Percentiles rank a stretch among this genome's conserved stretches.
Evolutionary conservation across 2,888 invertebrate species (phyloP).

Genomic region (Thereva nobilitata): DNA sequence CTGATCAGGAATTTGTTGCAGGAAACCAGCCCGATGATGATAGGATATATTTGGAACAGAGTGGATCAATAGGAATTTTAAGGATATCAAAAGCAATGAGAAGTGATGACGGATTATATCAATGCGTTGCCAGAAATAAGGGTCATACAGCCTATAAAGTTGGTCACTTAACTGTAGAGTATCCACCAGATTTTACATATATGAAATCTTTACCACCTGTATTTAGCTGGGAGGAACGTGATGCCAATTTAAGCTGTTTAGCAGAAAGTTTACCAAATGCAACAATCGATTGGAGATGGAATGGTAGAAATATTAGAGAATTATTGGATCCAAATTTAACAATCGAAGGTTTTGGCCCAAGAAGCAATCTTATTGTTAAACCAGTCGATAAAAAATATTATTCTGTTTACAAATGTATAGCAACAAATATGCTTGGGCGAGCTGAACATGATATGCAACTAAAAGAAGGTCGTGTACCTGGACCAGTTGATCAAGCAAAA

Average conservation of each 20-base stretch:
- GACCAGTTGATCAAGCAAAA: constrained; percentile 66
- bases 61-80: constrained; percentile 69
- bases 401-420: constrained; percentile 79
- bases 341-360: constrained; percentile 70
- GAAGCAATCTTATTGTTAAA: constrained; percentile 71
- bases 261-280: constrained; percentile 91
- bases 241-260: constrained; percentile 83
- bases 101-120: constrained; percentile 85
- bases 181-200: constrained; percentile 77
- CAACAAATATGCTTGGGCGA: constrained; percentile 75
- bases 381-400: constrained; percentile 71
- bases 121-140: constrained; percentile 80
- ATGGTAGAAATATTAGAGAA: constrained; percentile 63
- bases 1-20: constrained; percentile 64
- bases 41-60: constrained; percentile 68
- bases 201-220: constrained; percentile 71
- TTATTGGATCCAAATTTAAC: constrained; percentile 61
- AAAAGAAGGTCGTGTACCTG: constrained; percentile 74
- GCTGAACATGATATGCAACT: constrained; percentile 71
- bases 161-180: constrained; percentile 83
- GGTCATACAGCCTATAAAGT: constrained; percentile 76
- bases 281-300: constrained; percentile 82
- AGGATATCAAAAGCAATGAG: constrained; percentile 69
- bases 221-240: constrained; percentile 81
- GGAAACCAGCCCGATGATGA: constrained; percentile 70